phyloP scores from a whole-genome alignment of 2,888 invertebrate genomes.

The Polyploca ridens region DNA sequence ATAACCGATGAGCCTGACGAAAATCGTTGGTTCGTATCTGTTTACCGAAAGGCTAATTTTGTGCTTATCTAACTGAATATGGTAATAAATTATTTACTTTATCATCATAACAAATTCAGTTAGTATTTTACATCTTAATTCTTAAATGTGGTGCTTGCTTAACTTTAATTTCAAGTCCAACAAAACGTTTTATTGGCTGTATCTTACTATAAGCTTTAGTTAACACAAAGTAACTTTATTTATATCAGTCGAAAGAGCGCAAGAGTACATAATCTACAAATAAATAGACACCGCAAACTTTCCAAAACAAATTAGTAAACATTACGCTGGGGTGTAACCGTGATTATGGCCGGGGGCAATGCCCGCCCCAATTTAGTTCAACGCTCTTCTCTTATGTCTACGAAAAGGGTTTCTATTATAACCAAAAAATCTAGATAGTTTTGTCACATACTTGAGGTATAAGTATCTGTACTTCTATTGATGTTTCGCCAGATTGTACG shows the following conservation, averaged over 20 bases:
- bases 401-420: background rate
- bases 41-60: conserved; percentile 1
- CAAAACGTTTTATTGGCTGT: background rate
- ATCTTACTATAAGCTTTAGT: no score
- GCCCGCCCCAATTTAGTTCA: background rate
- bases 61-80: background rate
- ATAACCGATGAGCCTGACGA: background rate
- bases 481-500: no score
- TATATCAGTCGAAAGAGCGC: no score
- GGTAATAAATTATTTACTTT: background rate
- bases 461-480: no score
- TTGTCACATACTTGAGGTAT: background rate
- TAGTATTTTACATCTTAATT: no score
- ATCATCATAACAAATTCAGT: no score
- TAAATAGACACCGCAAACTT: background rate
- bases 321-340: background rate
- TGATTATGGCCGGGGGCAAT: background rate
- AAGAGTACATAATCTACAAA: background rate
- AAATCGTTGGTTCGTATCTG: background rate
- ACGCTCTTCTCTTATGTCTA: background rate
- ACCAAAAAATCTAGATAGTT: background rate
- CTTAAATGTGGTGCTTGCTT: no score
- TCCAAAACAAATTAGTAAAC: background rate
- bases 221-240: no score
- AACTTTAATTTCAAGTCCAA: no score